A percentile compares a stretch with the other conserved stretches of the same genome.
Evolutionary conservation across 2,797 vertebrate species (phyloP).

Genomic region (Microchirus variegatus): DNA sequence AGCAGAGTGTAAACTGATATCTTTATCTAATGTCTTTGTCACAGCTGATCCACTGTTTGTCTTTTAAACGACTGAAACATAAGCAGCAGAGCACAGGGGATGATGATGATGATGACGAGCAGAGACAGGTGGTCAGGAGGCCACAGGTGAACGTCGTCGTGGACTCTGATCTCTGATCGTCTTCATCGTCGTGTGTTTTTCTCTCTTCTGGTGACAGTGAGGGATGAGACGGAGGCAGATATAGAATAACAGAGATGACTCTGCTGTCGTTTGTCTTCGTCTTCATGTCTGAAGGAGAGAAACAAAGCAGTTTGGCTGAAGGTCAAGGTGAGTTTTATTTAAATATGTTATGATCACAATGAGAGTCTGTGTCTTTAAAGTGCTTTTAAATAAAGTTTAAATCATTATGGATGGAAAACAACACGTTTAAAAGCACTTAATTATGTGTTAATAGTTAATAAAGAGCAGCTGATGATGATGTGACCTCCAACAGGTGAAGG

Average conservation of each 20-base stretch:
- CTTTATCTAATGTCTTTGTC: too few species aligned
- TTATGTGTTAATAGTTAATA: not conserved
- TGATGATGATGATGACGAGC: too few species aligned
- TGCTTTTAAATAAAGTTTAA: too few species aligned
- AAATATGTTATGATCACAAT: too few species aligned
- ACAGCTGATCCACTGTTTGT: too few species aligned
- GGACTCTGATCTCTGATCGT: conserved; percentile 53
- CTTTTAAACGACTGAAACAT: too few species aligned
- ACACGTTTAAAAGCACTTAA: not conserved
- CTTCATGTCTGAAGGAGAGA: not conserved
- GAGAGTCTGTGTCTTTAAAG: too few species aligned
- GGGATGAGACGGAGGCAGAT: conserved; percentile 40
- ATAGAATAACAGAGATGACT: conserved; percentile 35
- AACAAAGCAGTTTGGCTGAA: conserved; percentile 8
- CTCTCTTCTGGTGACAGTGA: conserved; percentile 52
- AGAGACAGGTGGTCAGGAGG: conserved; percentile 49
- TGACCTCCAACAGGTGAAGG: conserved; percentile 22
- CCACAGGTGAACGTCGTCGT: conserved; percentile 44
- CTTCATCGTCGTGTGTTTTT: conserved; percentile 24
- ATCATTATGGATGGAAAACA: not conserved
- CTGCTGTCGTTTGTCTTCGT: conserved; percentile 45
- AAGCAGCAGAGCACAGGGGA: too few species aligned
- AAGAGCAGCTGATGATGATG: not conserved
- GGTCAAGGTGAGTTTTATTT: too few species aligned
- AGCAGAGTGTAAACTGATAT: too few species aligned